Evolutionary conservation across 2,113 vertebrate species (phyloP).

Genomic region (Arenaria interpres): DNA sequence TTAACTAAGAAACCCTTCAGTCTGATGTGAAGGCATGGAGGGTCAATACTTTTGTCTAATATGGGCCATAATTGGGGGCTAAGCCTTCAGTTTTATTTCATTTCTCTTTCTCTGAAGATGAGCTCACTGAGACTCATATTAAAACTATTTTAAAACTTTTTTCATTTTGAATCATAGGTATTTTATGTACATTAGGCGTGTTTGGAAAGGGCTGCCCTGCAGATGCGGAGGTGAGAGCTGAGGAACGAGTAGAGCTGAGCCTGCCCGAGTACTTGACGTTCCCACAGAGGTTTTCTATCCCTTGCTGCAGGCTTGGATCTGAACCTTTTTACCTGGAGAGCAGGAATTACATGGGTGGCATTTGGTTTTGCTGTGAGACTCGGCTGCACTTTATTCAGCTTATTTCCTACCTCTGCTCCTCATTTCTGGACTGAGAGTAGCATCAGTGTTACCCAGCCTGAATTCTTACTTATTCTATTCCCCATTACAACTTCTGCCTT

Average conservation of each 20-base stretch:
- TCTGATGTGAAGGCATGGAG: not conserved
- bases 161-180: not conserved
- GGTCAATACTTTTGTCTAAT: not conserved
- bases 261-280: not conserved
- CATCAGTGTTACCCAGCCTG: not conserved
- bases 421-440: not conserved
- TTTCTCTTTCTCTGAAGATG: not conserved
- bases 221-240: not conserved
- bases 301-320: not conserved
- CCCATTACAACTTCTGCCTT: not conserved
- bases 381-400: not conserved
- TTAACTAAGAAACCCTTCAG: not conserved
- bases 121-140: not conserved
- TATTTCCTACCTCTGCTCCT: not conserved
- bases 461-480: not conserved
- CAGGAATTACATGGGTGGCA: not conserved
- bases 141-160: not conserved
- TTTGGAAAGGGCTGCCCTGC: not conserved
- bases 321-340: not conserved
- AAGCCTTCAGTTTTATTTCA: not conserved
- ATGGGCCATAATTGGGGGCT: not conserved
- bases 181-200: fast-evolving
- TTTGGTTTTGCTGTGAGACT: not conserved
- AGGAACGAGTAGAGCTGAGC: not conserved
- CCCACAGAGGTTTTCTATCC: not conserved